Evolutionary conservation across 2,113 vertebrate species (phyloP).

Genomic region (Sakesphorus luctuosus): DNA sequence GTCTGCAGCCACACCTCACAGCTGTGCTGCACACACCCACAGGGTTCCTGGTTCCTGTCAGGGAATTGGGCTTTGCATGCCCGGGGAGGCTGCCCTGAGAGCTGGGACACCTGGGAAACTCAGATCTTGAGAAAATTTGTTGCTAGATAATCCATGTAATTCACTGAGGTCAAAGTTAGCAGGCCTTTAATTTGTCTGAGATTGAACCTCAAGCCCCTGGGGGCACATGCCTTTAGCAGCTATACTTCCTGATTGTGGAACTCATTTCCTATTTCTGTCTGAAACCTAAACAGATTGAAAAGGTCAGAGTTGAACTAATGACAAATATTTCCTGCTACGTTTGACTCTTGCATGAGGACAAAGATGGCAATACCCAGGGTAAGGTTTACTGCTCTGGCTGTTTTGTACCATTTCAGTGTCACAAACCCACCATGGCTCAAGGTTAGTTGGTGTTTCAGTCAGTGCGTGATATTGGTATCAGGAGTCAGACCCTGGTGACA

Average conservation of each 20-base stretch:
- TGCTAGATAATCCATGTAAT: slow-evolving; percentile 27
- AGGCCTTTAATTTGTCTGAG: slow-evolving; percentile 49
- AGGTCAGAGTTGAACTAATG: slow-evolving; percentile 57
- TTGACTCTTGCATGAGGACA: slow-evolving; percentile 2
- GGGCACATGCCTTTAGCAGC: slow-evolving; percentile 53
- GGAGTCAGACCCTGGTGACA: not conserved
- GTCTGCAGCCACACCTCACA: not conserved
- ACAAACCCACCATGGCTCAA: not conserved
- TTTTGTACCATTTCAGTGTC: not conserved
- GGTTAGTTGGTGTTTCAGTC: not conserved
- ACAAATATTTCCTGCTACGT: slow-evolving; percentile 55
- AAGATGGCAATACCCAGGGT: not conserved
- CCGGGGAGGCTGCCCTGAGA: not conserved
- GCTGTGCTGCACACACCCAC: not conserved
- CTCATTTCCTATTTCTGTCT: slow-evolving; percentile 68
- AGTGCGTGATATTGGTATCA: not conserved
- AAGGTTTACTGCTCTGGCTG: not conserved
- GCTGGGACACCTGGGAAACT: slow-evolving; percentile 25
- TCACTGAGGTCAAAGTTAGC: slow-evolving; percentile 30
- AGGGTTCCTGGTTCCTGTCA: not conserved
- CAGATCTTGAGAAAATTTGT: slow-evolving; percentile 36
- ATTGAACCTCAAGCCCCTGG: slow-evolving; percentile 26
- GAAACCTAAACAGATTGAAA: slow-evolving; percentile 57
- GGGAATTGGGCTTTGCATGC: not conserved
- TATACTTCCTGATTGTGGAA: slow-evolving; percentile 63